Evolutionary conservation across 2,797 vertebrate genomes (phyloP), one percentile per base, ranked within the genome.

Genomic region (Naso thynnoides): DNA sequence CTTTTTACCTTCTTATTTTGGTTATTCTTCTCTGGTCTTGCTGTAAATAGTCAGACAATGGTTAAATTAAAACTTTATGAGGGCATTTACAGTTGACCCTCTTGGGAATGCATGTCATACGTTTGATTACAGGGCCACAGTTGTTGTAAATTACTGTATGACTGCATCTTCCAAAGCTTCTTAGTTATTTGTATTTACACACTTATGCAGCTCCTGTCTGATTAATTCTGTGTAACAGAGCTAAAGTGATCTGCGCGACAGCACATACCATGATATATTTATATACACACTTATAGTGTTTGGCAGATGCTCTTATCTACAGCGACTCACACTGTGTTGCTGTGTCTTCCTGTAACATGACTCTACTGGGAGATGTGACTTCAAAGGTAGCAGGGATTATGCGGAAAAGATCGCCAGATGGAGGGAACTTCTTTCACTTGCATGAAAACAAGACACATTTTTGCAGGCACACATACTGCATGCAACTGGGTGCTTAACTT

Each of bases 241-340:
- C 60, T 39, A 54, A 59, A 71, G n/a, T 39, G n/a, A 59, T 86
- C 59, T 64, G 47, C 67, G 80, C 68, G 45, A 74, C 39, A 16
- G 15, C 41, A 23, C 55, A 54, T 49, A 29, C 45, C 41, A 71
- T 78, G 31, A 62, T 74, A 70, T 70, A 44, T 81, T 76, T 54
- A 50, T 55, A 61, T 64, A 58, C 47, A 69, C 16, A 16, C 71
- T 27, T 33, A 48, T 23, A 68, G 58, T 49, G 63, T 48, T 56
- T 69, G 75, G 55, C 64, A 57, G 68, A 76, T 44, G 60, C 61
- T 70, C 48, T 59, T 57, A 42, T 64, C 47, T 56, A 65, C 59
- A 64, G 42, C 21, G 38, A 54, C 61, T 59, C 41, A 6, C 36
- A 59, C 48, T 45, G 39, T 57, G 11, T 31, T 5, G 53, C 59